A percentile compares a stretch with the other conserved stretches of the same genome.
Evolutionary conservation across 2,797 vertebrate genomes (phyloP).

Genomic region (Columba guinea): DNA sequence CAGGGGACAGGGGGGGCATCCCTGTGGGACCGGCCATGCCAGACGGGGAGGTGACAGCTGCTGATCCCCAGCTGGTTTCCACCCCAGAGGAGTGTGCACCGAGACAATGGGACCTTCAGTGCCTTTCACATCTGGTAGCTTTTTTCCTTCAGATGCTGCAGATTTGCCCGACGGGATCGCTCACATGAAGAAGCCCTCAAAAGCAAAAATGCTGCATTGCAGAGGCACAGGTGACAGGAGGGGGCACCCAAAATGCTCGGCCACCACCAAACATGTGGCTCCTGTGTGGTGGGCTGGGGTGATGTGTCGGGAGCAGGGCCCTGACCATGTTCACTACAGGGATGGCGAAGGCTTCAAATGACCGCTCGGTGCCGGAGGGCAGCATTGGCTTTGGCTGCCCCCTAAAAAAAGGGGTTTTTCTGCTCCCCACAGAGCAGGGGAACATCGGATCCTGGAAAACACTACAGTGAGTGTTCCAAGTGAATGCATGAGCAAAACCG

Average conservation of each 20-base stretch:
- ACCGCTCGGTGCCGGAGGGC: background rate
- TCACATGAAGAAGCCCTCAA: background rate
- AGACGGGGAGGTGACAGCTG: background rate
- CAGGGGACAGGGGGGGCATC: background rate
- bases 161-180: background rate
- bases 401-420: background rate
- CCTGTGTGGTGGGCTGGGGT: background rate
- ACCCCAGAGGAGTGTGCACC: background rate
- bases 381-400: accelerated
- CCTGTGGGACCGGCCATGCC: background rate
- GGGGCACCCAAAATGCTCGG: background rate
- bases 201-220: background rate
- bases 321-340: background rate
- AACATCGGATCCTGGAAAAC: background rate
- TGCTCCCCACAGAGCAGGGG: background rate
- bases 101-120: background rate
- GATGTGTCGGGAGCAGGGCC: accelerated
- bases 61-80: background rate
- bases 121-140: background rate
- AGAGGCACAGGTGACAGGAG: background rate
- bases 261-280: background rate
- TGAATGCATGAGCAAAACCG: accelerated
- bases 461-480: background rate
- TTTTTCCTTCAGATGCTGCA: accelerated
- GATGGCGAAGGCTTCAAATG: background rate